phyloP scores from a whole-genome alignment of 23 tunicate genomes.

The Pegea sp. region DNA sequence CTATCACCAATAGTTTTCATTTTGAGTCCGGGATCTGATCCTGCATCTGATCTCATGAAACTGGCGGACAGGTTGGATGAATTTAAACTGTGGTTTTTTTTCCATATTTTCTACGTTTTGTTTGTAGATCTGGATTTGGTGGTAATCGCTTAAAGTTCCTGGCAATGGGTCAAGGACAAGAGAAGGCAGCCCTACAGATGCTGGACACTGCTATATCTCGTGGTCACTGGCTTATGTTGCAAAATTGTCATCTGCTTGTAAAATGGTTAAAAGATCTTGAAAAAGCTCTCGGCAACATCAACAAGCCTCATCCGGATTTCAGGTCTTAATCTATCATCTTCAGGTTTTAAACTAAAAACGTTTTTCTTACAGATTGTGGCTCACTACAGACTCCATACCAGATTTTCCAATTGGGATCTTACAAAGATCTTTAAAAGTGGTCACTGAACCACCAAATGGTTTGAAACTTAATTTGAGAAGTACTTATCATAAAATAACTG shows the following conservation, averaged over 20 bases:
- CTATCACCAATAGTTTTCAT: slow-evolving; percentile 97
- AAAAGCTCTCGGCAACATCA: slow-evolving; percentile 57
- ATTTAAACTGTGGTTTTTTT: not conserved
- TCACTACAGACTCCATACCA: slow-evolving; percentile 96
- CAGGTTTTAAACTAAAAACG: not conserved
- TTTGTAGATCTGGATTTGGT: slow-evolving; percentile 56
- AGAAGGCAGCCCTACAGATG: slow-evolving; percentile 82
- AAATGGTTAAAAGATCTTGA: slow-evolving; percentile 98
- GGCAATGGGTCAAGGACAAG: slow-evolving; percentile 99
- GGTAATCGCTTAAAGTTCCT: slow-evolving; percentile 86
- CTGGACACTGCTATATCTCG: slow-evolving; percentile 89
- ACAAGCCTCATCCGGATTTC: slow-evolving; percentile 99
- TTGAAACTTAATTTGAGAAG: slow-evolving; percentile 82
- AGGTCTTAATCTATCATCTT: slow-evolving; percentile 17
- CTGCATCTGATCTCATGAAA: slow-evolving; percentile 87
- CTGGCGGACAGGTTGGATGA: slow-evolving; percentile 71
- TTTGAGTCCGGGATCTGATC: slow-evolving; percentile 96
- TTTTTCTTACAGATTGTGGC: slow-evolving; percentile 50
- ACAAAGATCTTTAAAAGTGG: slow-evolving; percentile 93
- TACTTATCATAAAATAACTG: slow-evolving; percentile 89
- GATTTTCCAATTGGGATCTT: slow-evolving; percentile 96
- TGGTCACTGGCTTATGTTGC: slow-evolving; percentile 99
- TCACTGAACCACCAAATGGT: slow-evolving; percentile 99
- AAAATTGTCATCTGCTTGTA: slow-evolving; percentile 95
- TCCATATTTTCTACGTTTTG: not conserved